Conservation (phyloP, 2,797 vertebrate genomes). For the Amazonetta brasiliensis region DNA sequence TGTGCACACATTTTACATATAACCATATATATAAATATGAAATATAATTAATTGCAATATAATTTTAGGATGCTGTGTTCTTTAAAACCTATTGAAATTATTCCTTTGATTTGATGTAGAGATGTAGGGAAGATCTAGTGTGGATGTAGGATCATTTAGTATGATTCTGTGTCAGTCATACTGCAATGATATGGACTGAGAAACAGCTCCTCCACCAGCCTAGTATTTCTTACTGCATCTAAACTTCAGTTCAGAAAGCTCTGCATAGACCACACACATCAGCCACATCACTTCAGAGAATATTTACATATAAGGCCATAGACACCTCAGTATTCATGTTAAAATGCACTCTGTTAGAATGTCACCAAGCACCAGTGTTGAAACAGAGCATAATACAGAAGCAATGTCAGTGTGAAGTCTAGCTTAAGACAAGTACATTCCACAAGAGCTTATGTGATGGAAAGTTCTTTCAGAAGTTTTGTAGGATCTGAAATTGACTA, state of each 20-base stretch:
- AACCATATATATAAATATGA: not conserved
- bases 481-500: not conserved
- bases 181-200: not conserved
- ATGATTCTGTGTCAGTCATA: not conserved
- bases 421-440: not conserved
- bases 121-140: not conserved
- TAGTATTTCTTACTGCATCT: accelerated
- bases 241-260: accelerated
- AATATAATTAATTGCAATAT: not conserved
- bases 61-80: not conserved
- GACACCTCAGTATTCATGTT: not conserved
- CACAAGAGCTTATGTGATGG: not conserved
- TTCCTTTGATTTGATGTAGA: not conserved
- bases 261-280: not conserved
- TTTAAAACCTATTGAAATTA: not conserved
- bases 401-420: not conserved
- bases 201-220: not conserved
- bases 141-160: not conserved
- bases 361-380: not conserved
- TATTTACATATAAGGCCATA: not conserved
- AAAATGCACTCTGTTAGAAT: not conserved
- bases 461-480: not conserved
- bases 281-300: not conserved
- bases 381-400: not conserved
- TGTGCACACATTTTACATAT: not conserved